Evolutionary conservation across 2,888 invertebrate species (phyloP), one percentile per base, ranked within the genome.

Genomic region (Phaedon cochleariae): DNA sequence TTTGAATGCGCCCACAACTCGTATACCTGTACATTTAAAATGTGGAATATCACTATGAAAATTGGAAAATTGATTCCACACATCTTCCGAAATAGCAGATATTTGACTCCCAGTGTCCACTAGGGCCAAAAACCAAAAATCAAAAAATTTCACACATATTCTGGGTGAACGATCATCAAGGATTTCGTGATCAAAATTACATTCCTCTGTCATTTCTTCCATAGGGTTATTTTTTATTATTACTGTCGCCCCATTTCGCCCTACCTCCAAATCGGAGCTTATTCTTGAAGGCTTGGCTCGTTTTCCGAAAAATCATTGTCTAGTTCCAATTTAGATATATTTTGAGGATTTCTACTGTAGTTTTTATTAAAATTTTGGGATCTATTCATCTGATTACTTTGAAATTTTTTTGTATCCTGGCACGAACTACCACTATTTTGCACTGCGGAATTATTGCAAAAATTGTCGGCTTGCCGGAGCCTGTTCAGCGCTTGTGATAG

Each of bases 11-110:
- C 54, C 54, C 17, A 37, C 37, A 18, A 54, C 54, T 1, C 54
- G 54, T 34, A 9, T 37, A 53, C 53, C 34, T 31, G 29, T 34
- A 54, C 52, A 52, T 29, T 52, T 52, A 52, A 52, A 52, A 52
- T 52, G 15, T 29, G 52, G 26, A 52, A 52, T 54, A 17, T 54
- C 29, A 49, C 10, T 6, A 49, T 49, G 49, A 21, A 49, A 49
- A 7, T 20, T 49, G 22, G 20, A 49, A 49, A 49, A 49, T 21
- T 49, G 49, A 10, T 49, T 49, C 49, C 49, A 46, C 26, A 17
- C 9, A 9, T 48, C 17, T 48, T 21, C 4, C 17, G 45, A 45
- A 45, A 48, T 26, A 26, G 26, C 26, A 26, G 26, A 26, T 5
- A 26, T 26, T 26, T 26, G 26, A 26, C 26, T 26, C 7, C 26